These are phyloP conservation scores for Apotomis turbidana DNA, from an alignment of 2,888 invertebrate genomes.

Conservation along the genomic window DNA sequence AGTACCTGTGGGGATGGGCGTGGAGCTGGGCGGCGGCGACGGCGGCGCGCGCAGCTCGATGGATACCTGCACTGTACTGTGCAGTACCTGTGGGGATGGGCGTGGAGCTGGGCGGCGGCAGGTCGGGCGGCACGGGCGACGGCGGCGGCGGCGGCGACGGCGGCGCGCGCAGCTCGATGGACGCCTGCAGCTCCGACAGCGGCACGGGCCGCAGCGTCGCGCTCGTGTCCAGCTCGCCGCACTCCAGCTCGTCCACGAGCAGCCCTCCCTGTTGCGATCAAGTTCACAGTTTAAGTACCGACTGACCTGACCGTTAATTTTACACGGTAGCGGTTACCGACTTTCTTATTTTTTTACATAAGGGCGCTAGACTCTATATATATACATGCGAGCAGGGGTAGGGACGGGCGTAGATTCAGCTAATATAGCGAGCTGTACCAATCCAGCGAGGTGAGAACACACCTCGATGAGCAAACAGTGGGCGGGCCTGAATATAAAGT, in stretches of 20 bases:
- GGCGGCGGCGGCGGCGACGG: slow-evolving; percentile 46
- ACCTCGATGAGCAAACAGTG: too few relatives aligned
- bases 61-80: too few relatives aligned
- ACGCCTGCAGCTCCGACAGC: slow-evolving; percentile 68
- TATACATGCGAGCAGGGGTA: too few relatives aligned
- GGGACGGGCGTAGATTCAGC: too few relatives aligned
- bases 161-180: slow-evolving; percentile 60
- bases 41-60: slow-evolving; percentile 44
- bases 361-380: too few relatives aligned
- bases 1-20: slow-evolving; percentile 20
- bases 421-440: too few relatives aligned
- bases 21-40: slow-evolving; percentile 32
- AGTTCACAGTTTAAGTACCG: neutral
- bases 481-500: too few relatives aligned
- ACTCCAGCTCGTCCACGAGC: slow-evolving; percentile 66
- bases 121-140: neutral
- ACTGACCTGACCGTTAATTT: too few relatives aligned
- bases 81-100: slow-evolving; percentile 17
- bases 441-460: too few relatives aligned
- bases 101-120: slow-evolving; percentile 7
- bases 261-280: slow-evolving; percentile 56
- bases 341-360: too few relatives aligned
- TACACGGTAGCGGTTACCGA: too few relatives aligned
- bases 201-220: slow-evolving; percentile 55
- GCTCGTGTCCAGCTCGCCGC: slow-evolving; percentile 23